Conservation (phyloP, 1,140 invertebrate genomes). For the Acromyrmex charruanus region DNA sequence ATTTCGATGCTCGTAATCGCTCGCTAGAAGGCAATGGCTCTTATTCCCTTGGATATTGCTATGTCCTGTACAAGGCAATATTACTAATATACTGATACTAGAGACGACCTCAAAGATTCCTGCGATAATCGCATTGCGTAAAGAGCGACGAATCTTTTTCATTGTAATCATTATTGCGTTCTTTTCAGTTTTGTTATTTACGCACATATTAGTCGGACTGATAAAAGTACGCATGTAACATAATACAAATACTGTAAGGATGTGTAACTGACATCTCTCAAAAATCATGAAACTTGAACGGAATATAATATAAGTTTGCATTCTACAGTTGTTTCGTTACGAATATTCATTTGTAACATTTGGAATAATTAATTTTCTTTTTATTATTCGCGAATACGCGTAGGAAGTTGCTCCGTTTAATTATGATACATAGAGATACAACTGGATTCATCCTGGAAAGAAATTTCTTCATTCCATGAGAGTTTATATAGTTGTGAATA, state of each 20-base stretch:
- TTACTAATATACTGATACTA: constrained; percentile 31
- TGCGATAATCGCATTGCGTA: constrained; percentile 12
- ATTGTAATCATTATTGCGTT: not conserved
- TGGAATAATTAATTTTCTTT: constrained; percentile 5
- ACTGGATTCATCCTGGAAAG: not conserved
- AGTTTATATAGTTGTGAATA: constrained; percentile 68
- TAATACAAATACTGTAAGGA: not conserved
- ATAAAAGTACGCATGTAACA: not conserved
- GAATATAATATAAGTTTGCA: not conserved
- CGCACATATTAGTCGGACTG: not conserved
- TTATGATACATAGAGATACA: not conserved
- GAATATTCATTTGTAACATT: not conserved
- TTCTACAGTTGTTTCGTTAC: not conserved
- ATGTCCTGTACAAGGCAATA: constrained; percentile 42
- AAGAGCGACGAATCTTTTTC: not conserved
- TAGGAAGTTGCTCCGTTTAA: constrained; percentile 1
- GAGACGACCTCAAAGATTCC: constrained; percentile 31
- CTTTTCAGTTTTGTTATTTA: not conserved
- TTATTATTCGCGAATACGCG: not conserved
- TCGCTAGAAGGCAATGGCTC: constrained; percentile 40
- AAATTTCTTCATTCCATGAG: not conserved
- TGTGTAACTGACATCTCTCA: not conserved
- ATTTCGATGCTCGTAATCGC: constrained; percentile 28
- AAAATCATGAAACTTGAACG: not conserved
- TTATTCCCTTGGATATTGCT: constrained; percentile 64